These are phyloP conservation scores for Argyra leucocephala DNA, from an alignment of 2,888 invertebrate species.

Conservation along the genomic window DNA sequence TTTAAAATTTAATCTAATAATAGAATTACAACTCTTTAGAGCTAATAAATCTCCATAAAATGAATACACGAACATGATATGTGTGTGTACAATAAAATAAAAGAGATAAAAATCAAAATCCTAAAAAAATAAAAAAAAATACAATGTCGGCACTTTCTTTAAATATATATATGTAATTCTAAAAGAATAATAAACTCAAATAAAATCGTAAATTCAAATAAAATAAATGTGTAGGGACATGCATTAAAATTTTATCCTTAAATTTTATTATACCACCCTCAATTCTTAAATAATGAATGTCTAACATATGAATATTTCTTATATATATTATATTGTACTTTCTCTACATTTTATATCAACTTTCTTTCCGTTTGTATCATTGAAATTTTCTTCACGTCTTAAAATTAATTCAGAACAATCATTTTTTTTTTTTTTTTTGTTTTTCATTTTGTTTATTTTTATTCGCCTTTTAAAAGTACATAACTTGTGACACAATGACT, in stretches of 20 bases:
- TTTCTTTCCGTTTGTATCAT: neutral
- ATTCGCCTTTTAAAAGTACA: neutral
- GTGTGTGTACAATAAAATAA: too few species aligned
- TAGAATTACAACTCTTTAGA: neutral
- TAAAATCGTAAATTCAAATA: neutral
- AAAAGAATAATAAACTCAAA: neutral
- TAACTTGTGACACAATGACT: constrained; percentile 6
- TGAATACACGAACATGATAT: too few species aligned
- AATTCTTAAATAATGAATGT: neutral
- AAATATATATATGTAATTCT: too few species aligned
- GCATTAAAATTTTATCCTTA: constrained; percentile 6
- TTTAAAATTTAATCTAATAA: too few species aligned
- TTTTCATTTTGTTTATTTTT: neutral
- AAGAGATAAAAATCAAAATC: neutral
- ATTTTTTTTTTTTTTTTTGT: neutral
- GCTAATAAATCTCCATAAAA: neutral
- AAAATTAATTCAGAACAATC: constrained; percentile 4
- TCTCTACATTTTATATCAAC: neutral
- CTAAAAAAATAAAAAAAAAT: neutral
- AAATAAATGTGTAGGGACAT: neutral
- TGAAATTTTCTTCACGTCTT: neutral
- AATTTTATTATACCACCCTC: neutral
- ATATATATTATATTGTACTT: neutral
- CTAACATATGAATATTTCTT: neutral
- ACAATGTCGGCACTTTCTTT: neutral